These are phyloP conservation scores for Melikaiella ostensackeni DNA, from an alignment of 2,888 invertebrate species.

Conservation along the genomic window DNA sequence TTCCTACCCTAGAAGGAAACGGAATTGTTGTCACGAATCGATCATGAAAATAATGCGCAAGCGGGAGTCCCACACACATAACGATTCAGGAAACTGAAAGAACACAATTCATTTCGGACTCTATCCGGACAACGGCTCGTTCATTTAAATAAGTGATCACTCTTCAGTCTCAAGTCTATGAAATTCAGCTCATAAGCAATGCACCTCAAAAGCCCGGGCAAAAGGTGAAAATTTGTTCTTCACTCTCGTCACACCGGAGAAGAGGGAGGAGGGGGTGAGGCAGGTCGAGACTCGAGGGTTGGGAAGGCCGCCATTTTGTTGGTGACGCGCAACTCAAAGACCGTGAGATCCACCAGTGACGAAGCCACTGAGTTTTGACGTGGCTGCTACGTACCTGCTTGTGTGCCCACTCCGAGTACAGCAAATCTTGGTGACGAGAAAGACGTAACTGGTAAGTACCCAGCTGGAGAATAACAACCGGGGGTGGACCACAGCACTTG, in stretches of 20 bases:
- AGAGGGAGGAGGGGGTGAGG: not conserved
- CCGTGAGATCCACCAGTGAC: conserved; percentile 87
- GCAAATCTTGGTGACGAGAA: conserved; percentile 95
- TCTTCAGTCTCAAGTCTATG: not conserved
- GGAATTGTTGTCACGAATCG: not conserved
- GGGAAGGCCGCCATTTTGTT: conserved; percentile 57
- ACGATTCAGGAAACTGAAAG: too few relatives aligned
- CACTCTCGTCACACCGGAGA: not conserved
- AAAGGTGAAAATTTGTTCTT: not conserved
- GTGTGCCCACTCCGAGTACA: conserved; percentile 96
- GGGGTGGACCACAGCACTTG: conserved; percentile 77
- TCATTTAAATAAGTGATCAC: not conserved
- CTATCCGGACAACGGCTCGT: too few relatives aligned
- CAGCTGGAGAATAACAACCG: conserved; percentile 82
- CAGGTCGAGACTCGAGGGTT: conserved; percentile 41
- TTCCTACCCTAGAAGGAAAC: conserved; percentile 4
- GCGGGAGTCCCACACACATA: not conserved
- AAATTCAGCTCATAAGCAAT: not conserved
- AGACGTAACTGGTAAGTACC: conserved; percentile 93
- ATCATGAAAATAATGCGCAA: not conserved
- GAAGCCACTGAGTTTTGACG: conserved; percentile 92
- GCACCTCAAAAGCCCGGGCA: not conserved
- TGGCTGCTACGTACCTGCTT: conserved; percentile 95
- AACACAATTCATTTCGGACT: too few relatives aligned
- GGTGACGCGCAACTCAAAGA: conserved; percentile 87